Percentiles rank a stretch among this genome's conserved stretches.
Conservation (phyloP, 2,888 invertebrate species). For the Acrocyrtus sp. region DNA sequence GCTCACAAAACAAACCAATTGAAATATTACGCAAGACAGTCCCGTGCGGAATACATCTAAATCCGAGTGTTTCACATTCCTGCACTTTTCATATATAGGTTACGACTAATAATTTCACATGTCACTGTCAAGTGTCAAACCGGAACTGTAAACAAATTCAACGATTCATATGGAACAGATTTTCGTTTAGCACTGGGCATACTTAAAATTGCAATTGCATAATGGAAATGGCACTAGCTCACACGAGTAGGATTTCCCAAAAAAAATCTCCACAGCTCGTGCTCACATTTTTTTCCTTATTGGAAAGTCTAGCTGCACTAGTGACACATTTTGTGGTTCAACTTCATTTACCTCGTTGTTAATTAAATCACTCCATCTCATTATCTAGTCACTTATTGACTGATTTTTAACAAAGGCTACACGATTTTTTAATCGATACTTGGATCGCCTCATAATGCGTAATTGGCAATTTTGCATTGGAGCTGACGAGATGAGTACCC, state of each 20-base stretch:
- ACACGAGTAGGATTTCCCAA: not conserved
- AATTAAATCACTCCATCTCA: no score
- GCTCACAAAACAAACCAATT: no score
- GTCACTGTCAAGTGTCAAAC: not conserved
- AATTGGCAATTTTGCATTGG: no score
- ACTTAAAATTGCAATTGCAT: no score
- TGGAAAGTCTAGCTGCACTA: not conserved
- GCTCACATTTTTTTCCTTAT: not conserved
- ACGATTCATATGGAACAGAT: not conserved
- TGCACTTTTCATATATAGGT: not conserved
- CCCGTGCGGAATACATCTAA: no score
- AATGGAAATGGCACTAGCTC: not conserved
- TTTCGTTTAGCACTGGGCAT: not conserved
- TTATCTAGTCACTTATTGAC: no score
- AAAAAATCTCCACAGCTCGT: not conserved
- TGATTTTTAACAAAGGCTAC: no score
- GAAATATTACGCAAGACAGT: no score
- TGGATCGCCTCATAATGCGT: no score
- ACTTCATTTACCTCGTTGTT: no score
- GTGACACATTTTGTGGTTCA: not conserved
- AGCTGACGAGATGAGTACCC: no score
- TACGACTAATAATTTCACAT: not conserved
- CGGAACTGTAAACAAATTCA: not conserved
- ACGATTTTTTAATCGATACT: no score
- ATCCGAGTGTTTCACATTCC: not conserved